Evolutionary conservation across 2,888 invertebrate species (phyloP).

Genomic region (Tachina lurida): DNA sequence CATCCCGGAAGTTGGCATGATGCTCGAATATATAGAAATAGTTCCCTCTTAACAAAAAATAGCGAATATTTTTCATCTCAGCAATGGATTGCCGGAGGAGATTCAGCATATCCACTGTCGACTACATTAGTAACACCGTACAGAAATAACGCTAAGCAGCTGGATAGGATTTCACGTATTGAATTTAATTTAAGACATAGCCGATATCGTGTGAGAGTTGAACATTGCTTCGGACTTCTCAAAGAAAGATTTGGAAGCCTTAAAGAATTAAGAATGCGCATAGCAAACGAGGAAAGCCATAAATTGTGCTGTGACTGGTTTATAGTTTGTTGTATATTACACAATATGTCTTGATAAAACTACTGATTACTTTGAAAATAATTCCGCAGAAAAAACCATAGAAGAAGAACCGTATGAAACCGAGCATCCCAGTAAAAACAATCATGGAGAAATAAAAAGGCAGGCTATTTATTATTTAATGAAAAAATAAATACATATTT

Average conservation of each 20-base stretch:
- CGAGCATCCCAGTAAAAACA: too few relatives aligned
- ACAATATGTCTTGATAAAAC: too few relatives aligned
- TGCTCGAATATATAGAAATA: conserved; percentile 20
- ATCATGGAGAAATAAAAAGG: too few relatives aligned
- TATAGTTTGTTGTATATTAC: conserved; percentile 36
- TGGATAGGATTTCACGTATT: background rate
- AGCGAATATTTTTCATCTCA: conserved; percentile 1
- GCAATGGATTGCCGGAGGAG: conserved; percentile 45
- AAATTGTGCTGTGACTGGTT: conserved; percentile 22
- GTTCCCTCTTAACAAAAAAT: conserved; percentile 17
- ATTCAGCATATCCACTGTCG: conserved; percentile 23
- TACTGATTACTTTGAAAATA: too few relatives aligned
- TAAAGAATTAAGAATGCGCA: conserved; percentile 30
- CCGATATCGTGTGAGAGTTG: conserved; percentile 22
- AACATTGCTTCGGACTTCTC: conserved; percentile 33
- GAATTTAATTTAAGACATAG: conserved; percentile 11
- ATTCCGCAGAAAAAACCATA: too few relatives aligned
- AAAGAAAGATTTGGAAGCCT: conserved; percentile 32
- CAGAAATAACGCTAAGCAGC: conserved; percentile 10
- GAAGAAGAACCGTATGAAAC: too few relatives aligned
- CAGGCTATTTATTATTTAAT: too few relatives aligned
- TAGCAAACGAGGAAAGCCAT: conserved; percentile 13
- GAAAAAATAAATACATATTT: too few relatives aligned
- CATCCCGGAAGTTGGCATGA: conserved; percentile 30
- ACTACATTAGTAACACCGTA: conserved; percentile 16